Evolutionary conservation across 2,797 vertebrate genomes (phyloP), one percentile per base, ranked within the genome.

Genomic region (Erpetoichthys calabaricus): DNA sequence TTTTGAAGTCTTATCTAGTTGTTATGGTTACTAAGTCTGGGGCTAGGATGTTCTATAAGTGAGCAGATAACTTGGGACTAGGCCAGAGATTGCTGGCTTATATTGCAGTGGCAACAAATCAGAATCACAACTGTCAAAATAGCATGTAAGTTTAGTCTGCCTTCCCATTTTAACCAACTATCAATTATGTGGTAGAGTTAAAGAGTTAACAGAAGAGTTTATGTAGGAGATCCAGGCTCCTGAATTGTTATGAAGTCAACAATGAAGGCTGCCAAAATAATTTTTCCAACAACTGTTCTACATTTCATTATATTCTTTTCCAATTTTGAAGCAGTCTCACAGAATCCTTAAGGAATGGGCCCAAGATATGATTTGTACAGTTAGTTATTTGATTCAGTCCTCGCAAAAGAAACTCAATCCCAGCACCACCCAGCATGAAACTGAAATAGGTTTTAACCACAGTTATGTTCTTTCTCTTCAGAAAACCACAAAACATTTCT

Each of bases 231-330:
- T 25, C 25, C 25, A 25, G 25, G 25, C 25, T 25, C 25, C 25
- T 25, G n/a, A 49, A 49, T 7, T 49, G 7, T 49, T 49, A 49
- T 49, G 47, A 49, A 49, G n/a, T 7, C 7, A 49, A 7, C 47
- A 49, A 49, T 7, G 47, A 49, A 49, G 47, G n/a, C 47, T 49
- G 47, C 47, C 47, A 49, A 49, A n/a, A 49, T n/a, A 49, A n/a
- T 7, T 47, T 49, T 7, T 49, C 47, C 47, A 49, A 49, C 47
- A 49, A 49, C 7, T 7, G 47, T 49, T 49, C n/a, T 49, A n/a
- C 47, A 49, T 49, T 49, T 49, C 7, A 49, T 49, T 49, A 49
- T 49, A n/a, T n/a, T 49, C 7, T 3, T 49, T 49, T 3, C 47
- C 47, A 49, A 7, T 49, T 7, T 49, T 3, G 47, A 9, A 9